Base-by-base conservation (phyloP, 2,797 vertebrate species). In the Lacerta agilis region DNA sequence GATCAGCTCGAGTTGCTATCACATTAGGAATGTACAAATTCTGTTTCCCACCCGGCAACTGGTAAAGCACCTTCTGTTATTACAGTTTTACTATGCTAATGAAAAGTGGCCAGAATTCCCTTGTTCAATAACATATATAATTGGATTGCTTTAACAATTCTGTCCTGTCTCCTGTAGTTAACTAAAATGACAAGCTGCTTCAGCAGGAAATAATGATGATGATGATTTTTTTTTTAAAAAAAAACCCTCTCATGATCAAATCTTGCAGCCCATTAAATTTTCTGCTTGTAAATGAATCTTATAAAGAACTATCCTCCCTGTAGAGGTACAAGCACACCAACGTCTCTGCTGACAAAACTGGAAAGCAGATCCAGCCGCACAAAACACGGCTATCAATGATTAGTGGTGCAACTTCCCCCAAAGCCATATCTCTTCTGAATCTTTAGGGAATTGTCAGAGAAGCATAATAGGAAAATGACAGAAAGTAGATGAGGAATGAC, bases 371-470 rank as follows among this genome's bases (percentile, higher is more conserved):
- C 38, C 81, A 94, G 90, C 93, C 89, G 94, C 89, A 95, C 94
- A 96, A 94, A n/a, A 7, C 92, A 95, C 95, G 93, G 94, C 92
- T 93, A 71, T 93, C 91, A 94, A 96, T 94, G 97, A 96, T 96
- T 92, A 93, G 95, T 92, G 93, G 93, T 92, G 90, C 90, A 95
- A 94, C 93, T 96, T 95, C 93, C 96, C 93, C 96, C 92, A 94
- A 92, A 97, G 95, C 96, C 96, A 96, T 96, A 95, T 96, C 96
- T 97, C 97, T 96, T 96, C 89, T 86, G 91, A 80, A 97, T 97
- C 95, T 96, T 96, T 93, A 96, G 92, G 80, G 89, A 95, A 86
- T 86, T 41, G 41, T 90, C 92, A 87, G 6, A 92, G 92, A 33
- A 58, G 92, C 18, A 45, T 86, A 91, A 95, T 90, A 94, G 90